These are phyloP conservation scores for Haliclona indistincta DNA, from an alignment of 37 sponge, comb jelly and placozoan genomes.

Conservation along the genomic window DNA sequence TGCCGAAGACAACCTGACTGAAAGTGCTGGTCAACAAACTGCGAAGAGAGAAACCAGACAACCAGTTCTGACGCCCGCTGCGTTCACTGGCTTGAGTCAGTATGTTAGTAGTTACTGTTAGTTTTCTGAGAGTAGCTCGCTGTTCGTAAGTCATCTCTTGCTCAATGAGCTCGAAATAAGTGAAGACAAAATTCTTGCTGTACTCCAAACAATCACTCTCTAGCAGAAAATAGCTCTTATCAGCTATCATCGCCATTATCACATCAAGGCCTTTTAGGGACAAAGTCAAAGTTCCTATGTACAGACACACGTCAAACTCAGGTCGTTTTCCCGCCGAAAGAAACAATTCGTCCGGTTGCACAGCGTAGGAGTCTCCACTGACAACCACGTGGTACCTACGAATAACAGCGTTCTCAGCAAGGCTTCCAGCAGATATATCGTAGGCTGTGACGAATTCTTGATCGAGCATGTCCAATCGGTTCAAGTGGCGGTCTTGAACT, in stretches of 20 bases:
- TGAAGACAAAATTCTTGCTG: constrained; percentile 3
- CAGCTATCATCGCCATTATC: constrained; percentile 20
- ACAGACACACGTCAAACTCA: constrained; percentile 12
- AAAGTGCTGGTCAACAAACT: not conserved
- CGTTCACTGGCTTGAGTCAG: constrained; percentile 9
- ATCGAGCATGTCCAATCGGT: not conserved
- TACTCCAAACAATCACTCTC: constrained; percentile 14
- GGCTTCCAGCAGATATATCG: not conserved
- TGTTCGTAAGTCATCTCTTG: constrained; percentile 9
- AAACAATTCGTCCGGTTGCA: not conserved
- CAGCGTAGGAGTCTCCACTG: not conserved
- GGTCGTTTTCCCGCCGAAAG: not conserved
- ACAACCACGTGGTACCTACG: constrained; percentile 12
- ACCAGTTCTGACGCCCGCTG: not conserved
- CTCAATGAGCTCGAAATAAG: constrained; percentile 9
- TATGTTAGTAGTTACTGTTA: constrained; percentile 10
- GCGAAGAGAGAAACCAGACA: constrained; percentile 8
- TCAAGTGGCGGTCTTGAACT: not conserved
- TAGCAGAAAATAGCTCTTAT: constrained; percentile 10
- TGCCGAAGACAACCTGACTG: no score
- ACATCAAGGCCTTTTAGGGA: constrained; percentile 5
- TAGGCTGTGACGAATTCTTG: constrained; percentile 6
- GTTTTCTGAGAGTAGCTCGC: not conserved
- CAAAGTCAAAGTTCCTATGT: constrained; percentile 12
- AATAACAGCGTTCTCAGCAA: not conserved